Base-by-base conservation (phyloP, 2,888 invertebrate species). In the Spialia ferax region DNA sequence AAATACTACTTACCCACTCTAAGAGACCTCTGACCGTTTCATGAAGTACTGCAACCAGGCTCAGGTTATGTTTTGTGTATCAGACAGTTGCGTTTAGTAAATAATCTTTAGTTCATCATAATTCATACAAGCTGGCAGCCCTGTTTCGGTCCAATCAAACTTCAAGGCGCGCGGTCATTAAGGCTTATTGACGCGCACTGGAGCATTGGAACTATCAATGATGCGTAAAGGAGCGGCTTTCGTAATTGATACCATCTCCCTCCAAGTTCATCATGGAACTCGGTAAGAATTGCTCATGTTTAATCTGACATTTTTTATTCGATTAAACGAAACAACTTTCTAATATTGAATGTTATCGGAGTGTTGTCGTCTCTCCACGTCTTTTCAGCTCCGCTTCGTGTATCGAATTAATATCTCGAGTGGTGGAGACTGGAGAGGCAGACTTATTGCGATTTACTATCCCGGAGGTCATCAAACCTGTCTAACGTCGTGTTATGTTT, bases 181-280 rank as follows among this genome's bases (percentile, higher is more conserved):
- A 81, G 80, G 63, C 80, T 78, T 79, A 83, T 87, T 86, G 88
- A 84, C 79, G 83, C 81, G 77, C 77, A 72, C 70, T 71, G 72
- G 71, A 77, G 76, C 77, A 76, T 76, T 71, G 74, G 69, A 75
- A 77, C 76, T 78, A 77, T 80, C 86, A 85, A 85, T 83, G 85
- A 83, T 79, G 84, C 82, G 84, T 79, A 75, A 76, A 79, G 74
- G 72, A 77, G 73, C 74, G 74, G 75, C 76, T 73, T 70, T 74
- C 74, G 74, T 77, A 79, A 81, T 80, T 79, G 78, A 77, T 79
- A 77, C 45, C 66, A 61, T 66, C 66, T 61, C 59, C 52, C 22
- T 15, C 35, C 15, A 42, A 64, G 29, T 50, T 35, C 22, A 64
- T 57, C 32, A 57, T 50, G 35, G 42, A 60, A 60, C 50, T 54